Evolutionary conservation across 2,797 vertebrate genomes (phyloP).

Genomic region (Cossypha polioptera): DNA sequence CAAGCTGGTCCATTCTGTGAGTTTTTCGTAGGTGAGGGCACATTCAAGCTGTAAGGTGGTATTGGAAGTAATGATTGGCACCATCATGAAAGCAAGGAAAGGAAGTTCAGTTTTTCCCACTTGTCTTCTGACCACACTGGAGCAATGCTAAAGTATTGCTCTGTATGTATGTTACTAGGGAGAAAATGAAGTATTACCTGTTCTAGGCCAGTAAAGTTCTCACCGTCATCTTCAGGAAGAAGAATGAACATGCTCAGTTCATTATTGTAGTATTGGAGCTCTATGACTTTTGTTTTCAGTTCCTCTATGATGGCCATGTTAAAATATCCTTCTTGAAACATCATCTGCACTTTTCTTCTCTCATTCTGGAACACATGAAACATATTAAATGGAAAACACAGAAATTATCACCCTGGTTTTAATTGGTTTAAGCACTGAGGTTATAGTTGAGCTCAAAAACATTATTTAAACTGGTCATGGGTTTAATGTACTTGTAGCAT

Average conservation of each 20-base stretch:
- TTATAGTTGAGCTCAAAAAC: not conserved
- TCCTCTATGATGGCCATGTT: conserved; percentile 42
- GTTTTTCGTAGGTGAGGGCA: conserved; percentile 20
- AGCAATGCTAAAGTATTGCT: not conserved
- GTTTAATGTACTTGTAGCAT: not conserved
- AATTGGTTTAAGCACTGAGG: not conserved
- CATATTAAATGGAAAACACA: not conserved
- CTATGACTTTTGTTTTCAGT: conserved; percentile 25
- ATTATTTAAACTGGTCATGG: not conserved
- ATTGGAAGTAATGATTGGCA: not conserved
- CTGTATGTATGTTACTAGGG: not conserved
- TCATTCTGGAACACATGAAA: conserved; percentile 27
- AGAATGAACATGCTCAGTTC: conserved; percentile 66
- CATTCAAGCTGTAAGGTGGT: conserved; percentile 31
- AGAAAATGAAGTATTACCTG: conserved; percentile 32
- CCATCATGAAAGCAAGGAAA: not conserved
- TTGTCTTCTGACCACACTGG: not conserved
- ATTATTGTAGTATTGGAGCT: conserved; percentile 56
- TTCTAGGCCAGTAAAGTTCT: conserved; percentile 12
- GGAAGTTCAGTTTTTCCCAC: not conserved
- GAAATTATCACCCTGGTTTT: not conserved
- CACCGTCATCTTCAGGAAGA: conserved; percentile 40
- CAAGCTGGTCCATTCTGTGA: conserved; percentile 49
- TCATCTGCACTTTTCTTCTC: conserved; percentile 68
- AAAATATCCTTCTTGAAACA: conserved; percentile 66